Base-by-base conservation (phyloP, 1,140 invertebrate species). In the Drosophila pseudoobscura region DNA sequence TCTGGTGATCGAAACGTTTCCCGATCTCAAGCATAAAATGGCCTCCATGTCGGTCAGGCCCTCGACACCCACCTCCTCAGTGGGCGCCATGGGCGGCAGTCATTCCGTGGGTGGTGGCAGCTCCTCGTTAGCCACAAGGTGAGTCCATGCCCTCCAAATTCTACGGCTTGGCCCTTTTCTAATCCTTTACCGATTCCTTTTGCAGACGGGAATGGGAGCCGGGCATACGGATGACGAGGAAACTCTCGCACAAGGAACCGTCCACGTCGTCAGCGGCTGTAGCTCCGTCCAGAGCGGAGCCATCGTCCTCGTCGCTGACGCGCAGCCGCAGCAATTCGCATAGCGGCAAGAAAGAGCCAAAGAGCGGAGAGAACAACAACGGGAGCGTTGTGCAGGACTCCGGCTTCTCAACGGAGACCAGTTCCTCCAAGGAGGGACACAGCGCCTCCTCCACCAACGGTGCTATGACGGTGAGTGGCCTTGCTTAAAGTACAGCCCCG, bases 1-100 rank as follows among this genome's bases (percentile, higher is more conserved):
- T 92, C 94, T 97, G 93, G 96, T 97, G 93, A 96, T 97, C 94
- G 96, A 97, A 94, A 96, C 96, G 70, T 97, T 97, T 93, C 96
- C 96, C 74, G 96, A 97, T 93, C 94, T 97, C 85, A 94, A 96
- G 88, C 94, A 94, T 80, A 96, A 97, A 93, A 94, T 96, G 94
- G 93, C 93, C 39, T 92, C 92, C n/a, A 92, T 92, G 64, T 90
- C 92, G 15, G 78, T 69, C 20, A 91, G 91, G 53, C 92, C 92
- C 11, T 60, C 80, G 41, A 84, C 89, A 8, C 72, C 89, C 50
- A 80, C 75, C 20, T 80, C 84, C 6, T 76, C 78, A 58, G 76
- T 84, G 56, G 91, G 92, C 52, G 90, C 91, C 74, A 80, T 92
- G 69, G 92, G 92, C 75, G 75, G 92, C 56, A 80, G 80, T 74